Conservation (phyloP, 1,140 invertebrate genomes). For the Drosophila nannoptera region DNA sequence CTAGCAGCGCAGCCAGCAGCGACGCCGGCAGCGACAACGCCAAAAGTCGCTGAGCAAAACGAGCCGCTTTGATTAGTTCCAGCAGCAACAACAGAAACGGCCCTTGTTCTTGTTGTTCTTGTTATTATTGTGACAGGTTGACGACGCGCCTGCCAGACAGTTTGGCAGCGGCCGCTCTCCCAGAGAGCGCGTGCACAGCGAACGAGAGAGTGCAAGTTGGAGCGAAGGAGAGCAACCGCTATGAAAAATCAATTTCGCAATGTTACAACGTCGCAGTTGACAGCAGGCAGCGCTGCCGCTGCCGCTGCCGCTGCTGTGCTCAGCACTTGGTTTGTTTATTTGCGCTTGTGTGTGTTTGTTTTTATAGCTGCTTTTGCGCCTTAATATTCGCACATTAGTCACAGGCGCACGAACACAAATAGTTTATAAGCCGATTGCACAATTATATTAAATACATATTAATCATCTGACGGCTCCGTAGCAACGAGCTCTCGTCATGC, state of each 20-base stretch:
- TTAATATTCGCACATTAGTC: constrained; percentile 38
- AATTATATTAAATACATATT: constrained; percentile 8
- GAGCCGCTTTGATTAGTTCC: constrained; percentile 68
- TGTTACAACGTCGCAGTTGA: constrained; percentile 60
- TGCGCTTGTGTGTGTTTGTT: constrained; percentile 48
- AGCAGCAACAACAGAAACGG: constrained; percentile 8
- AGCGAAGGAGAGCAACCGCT: constrained; percentile 38
- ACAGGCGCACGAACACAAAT: constrained; percentile 9
- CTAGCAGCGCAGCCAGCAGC: constrained; percentile 7
- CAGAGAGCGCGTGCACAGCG: neutral
- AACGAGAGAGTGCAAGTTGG: constrained; percentile 13
- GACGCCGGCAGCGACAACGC: constrained; percentile 38
- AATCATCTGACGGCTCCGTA: constrained; percentile 1
- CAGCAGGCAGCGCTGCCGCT: constrained; percentile 11
- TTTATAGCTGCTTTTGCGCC: constrained; percentile 37
- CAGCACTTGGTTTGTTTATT: constrained; percentile 31
- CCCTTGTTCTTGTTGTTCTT: constrained; percentile 20
- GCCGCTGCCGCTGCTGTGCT: constrained; percentile 1
- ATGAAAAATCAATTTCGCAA: constrained; percentile 78
- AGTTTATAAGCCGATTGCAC: constrained; percentile 32
- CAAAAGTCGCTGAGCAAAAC: constrained; percentile 64
- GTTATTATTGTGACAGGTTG: constrained; percentile 64
- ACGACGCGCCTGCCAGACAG: constrained; percentile 66
- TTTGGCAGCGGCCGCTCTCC: constrained; percentile 63
- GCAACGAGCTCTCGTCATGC: constrained; percentile 12